A percentile compares a stretch with the other conserved stretches of the same genome.
These are phyloP conservation scores for Mormyrus lacerda DNA, from an alignment of 2,113 vertebrate species.

Conservation along the genomic window DNA sequence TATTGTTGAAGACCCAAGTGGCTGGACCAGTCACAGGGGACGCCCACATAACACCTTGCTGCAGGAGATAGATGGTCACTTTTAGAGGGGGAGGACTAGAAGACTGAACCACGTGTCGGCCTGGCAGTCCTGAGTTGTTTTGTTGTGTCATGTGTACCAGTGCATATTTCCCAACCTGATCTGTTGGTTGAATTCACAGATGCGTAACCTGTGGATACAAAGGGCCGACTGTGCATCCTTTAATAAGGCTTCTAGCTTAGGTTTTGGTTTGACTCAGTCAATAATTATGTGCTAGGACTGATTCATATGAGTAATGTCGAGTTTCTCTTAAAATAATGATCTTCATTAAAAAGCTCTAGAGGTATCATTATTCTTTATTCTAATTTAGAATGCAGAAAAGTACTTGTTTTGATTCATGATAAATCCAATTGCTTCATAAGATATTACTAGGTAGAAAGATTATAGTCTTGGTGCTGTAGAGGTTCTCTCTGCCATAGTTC, in stretches of 20 bases:
- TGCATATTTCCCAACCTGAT: neutral
- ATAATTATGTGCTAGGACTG: neutral
- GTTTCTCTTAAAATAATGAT: neutral
- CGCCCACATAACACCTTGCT: neutral
- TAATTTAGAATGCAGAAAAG: neutral
- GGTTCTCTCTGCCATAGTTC: neutral
- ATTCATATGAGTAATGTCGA: neutral
- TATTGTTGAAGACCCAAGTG: neutral
- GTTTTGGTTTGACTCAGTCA: neutral
- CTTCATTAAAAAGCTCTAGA: neutral
- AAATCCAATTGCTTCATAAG: conserved; percentile 1
- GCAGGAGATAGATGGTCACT: neutral
- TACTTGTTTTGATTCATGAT: neutral
- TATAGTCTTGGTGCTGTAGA: neutral
- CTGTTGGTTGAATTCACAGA: neutral
- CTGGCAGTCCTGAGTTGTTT: neutral
- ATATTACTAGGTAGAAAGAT: neutral
- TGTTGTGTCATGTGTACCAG: neutral
- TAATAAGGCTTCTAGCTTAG: neutral
- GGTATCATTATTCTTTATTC: neutral
- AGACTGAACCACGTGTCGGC: neutral
- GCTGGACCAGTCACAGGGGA: neutral
- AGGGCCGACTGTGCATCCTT: neutral
- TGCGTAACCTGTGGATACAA: neutral
- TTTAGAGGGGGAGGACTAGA: neutral